A percentile compares a stretch with the other conserved stretches of the same genome.
These are phyloP conservation scores for Ptyas mucosa DNA, from an alignment of 2,113 vertebrate genomes.

Conservation along the genomic window DNA sequence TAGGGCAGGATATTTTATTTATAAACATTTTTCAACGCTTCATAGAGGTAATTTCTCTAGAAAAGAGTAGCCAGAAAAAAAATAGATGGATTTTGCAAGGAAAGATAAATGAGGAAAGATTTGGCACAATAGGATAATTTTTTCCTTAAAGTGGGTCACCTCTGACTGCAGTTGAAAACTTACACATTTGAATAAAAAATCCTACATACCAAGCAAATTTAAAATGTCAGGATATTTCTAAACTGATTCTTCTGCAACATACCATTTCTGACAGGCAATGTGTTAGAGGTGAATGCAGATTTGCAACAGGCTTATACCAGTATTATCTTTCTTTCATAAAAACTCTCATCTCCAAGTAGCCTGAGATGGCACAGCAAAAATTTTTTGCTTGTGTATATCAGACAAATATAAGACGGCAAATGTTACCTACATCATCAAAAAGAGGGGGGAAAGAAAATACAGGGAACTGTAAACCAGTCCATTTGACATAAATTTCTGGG, in stretches of 20 bases:
- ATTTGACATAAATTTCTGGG: background rate
- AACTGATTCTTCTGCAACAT: background rate
- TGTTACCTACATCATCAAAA: background rate
- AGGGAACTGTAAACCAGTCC: background rate
- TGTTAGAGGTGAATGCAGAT: background rate
- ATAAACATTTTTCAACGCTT: background rate
- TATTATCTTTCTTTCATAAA: background rate
- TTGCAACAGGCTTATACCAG: background rate
- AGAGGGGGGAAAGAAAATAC: background rate
- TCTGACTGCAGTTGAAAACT: background rate
- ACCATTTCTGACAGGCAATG: background rate
- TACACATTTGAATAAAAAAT: background rate
- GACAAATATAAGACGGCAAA: background rate
- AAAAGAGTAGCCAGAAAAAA: background rate
- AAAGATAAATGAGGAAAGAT: background rate
- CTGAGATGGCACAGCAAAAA: background rate
- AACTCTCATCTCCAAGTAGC: background rate
- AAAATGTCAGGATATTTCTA: background rate
- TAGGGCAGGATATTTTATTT: background rate
- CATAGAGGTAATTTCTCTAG: background rate
- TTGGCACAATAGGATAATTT: background rate
- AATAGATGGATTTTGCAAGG: background rate
- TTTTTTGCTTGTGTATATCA: background rate
- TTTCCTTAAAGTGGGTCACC: background rate
- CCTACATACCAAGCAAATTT: background rate